Evolutionary conservation across 2,797 vertebrate genomes (phyloP).

Genomic region (Adelosebastes latens): DNA sequence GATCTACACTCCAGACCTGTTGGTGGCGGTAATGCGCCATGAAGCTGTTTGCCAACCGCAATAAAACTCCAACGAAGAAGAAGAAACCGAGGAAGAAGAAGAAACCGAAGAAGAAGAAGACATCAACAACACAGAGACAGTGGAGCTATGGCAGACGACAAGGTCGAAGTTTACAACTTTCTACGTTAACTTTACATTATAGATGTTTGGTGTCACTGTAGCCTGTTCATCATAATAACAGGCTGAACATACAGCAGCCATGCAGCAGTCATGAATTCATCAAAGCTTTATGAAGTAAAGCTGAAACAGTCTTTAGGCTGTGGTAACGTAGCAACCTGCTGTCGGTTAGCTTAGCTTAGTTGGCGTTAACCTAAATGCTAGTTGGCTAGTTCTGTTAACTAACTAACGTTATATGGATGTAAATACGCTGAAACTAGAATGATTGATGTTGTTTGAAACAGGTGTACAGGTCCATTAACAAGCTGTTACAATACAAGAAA

Average conservation of each 20-base stretch:
- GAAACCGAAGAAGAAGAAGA: background rate
- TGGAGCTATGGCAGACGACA: constrained; percentile 64
- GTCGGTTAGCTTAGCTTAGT: constrained; percentile 17
- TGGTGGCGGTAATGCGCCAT: no score
- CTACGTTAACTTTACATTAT: rapidly evolving
- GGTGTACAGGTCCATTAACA: background rate
- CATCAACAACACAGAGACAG: background rate
- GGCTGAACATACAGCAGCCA: no score
- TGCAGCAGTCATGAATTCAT: background rate
- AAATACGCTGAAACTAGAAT: rapidly evolving
- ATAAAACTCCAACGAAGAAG: background rate
- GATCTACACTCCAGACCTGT: no score
- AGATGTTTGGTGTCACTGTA: background rate
- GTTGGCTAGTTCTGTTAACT: background rate
- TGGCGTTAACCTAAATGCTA: background rate
- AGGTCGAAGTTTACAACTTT: constrained; percentile 56
- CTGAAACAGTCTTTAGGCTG: background rate
- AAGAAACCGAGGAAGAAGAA: background rate
- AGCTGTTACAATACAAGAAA: background rate
- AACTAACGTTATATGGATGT: background rate
- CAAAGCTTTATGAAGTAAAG: background rate
- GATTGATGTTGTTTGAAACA: background rate
- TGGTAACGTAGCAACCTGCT: background rate
- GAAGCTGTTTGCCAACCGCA: no score
- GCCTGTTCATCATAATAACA: background rate